A percentile compares a stretch with the other conserved stretches of the same genome.
Evolutionary conservation across 1,140 invertebrate genomes (phyloP).

Genomic region (Drosophila cardini): DNA sequence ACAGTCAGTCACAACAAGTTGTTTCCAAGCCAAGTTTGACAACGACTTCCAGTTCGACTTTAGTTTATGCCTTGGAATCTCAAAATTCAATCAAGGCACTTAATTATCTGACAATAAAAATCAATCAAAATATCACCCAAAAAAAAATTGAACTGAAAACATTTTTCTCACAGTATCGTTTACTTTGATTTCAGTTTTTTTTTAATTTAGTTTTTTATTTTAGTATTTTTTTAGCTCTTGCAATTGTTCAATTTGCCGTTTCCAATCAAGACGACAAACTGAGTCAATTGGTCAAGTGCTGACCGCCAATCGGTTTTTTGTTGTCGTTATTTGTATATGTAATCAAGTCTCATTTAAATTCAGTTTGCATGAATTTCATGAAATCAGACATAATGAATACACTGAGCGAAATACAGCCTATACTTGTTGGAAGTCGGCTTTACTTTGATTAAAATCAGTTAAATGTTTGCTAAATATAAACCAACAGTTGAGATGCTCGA

Average conservation of each 20-base stretch:
- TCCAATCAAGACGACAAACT: constrained; percentile 66
- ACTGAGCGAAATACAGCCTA: constrained; percentile 33
- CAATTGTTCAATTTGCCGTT: constrained; percentile 40
- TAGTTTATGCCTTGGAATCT: constrained; percentile 6
- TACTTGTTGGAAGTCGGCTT: background rate
- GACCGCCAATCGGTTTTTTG: constrained; percentile 57
- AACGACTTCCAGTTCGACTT: constrained; percentile 5
- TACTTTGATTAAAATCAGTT: background rate
- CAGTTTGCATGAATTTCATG: constrained; percentile 77
- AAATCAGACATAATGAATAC: constrained; percentile 51
- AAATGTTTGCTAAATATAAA: constrained; percentile 6
- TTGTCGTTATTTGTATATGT: constrained; percentile 57
- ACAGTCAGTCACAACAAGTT: constrained; percentile 42
- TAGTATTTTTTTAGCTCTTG: constrained; percentile 14
- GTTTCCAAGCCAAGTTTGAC: constrained; percentile 50
- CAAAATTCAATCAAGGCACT: constrained; percentile 33
- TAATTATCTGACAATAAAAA: constrained; percentile 71
- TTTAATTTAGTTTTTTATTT: constrained; percentile 9
- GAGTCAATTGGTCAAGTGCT: constrained; percentile 79
- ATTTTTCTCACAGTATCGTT: constrained; percentile 33
- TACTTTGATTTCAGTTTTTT: background rate
- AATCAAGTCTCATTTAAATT: constrained; percentile 80
- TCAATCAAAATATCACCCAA: constrained; percentile 63
- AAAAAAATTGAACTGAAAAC: constrained; percentile 27
- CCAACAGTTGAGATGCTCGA: background rate